These are phyloP conservation scores for Globicephala melas DNA, from an alignment of 2,113 vertebrate species.

Conservation along the genomic window DNA sequence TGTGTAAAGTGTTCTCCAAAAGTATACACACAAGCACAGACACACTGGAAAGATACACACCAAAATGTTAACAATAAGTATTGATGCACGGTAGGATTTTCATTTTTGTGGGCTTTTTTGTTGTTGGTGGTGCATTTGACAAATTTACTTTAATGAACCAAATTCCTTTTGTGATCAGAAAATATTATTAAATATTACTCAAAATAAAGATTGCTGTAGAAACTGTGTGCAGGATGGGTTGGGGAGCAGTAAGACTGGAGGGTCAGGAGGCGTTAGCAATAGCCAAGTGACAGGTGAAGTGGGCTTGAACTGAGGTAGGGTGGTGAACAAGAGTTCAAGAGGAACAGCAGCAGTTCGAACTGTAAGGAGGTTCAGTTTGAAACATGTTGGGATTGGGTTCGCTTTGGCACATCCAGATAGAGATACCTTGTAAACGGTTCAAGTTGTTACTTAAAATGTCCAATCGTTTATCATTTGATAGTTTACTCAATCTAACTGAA, in stretches of 20 bases:
- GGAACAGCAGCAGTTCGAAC: neutral
- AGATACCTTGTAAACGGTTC: neutral
- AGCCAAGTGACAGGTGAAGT: neutral
- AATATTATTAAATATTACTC: neutral
- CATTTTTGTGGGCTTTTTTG: neutral
- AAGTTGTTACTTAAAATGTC: neutral
- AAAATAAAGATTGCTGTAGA: neutral
- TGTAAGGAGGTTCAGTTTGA: neutral
- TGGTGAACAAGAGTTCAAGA: neutral
- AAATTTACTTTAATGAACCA: neutral
- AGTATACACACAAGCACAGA: neutral
- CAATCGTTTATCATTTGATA: slow-evolving; percentile 8
- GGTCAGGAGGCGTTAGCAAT: neutral
- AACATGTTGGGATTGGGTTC: neutral
- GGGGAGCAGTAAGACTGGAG: neutral
- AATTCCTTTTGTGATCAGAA: neutral
- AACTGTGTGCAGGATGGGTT: neutral
- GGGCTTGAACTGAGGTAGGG: neutral
- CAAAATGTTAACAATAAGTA: neutral
- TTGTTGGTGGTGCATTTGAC: neutral
- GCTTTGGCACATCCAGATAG: neutral
- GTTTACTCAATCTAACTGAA: neutral
- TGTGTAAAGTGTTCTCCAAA: neutral
- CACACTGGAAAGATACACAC: neutral
- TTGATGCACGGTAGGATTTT: neutral